Evolutionary conservation across 2,888 invertebrate genomes (phyloP), one percentile per base, ranked within the genome.

Genomic region (Coecobrya sp.): DNA sequence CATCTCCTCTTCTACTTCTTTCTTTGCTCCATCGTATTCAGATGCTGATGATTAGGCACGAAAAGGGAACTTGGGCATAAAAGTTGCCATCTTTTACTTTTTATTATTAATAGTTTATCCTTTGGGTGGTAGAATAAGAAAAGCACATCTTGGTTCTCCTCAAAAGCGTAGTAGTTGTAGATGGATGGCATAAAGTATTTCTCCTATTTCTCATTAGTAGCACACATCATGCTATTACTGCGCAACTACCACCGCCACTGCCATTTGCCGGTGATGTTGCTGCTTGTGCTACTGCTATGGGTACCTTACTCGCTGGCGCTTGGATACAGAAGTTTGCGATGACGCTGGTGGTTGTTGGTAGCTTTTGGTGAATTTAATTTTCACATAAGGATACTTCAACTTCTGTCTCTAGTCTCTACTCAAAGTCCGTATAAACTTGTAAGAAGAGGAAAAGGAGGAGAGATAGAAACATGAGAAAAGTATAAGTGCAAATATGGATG

Each of bases 11-110:
- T 30, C 19, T 2, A 1, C 30, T 1, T 36, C 59, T 27, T 36
- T n/a, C 25, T 49, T 22, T 45, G 19, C 86, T 49, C 22, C 85
- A 68, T 86, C 55, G 45, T 27, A 76, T 65, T 79, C 42, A 62
- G 76, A 87, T 87, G 76, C 62, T 79, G 55, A 87, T 87, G 87
- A 87, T 87, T 62, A 87, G 76, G 49, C 87, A 87, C 87, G 87
- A 49, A 70, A 84, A 86, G 55, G 55, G 55, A 86, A 86, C 73
- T 86, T 86, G 70, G 52, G 36, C 22, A 52, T 86, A 73, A 85
- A 86, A 86, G 73, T 86, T 86, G 68, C 86, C 86, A 86, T 73
- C 86, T 86, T 76, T 49, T 86, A 49, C 85, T 68, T 86, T 86
- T 86, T 86, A 86, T 49, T 76, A 76, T 73, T 73, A 86, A 86